These are phyloP conservation scores for Drosophila cardini DNA, from an alignment of 1,140 invertebrate genomes.

Conservation along the genomic window DNA sequence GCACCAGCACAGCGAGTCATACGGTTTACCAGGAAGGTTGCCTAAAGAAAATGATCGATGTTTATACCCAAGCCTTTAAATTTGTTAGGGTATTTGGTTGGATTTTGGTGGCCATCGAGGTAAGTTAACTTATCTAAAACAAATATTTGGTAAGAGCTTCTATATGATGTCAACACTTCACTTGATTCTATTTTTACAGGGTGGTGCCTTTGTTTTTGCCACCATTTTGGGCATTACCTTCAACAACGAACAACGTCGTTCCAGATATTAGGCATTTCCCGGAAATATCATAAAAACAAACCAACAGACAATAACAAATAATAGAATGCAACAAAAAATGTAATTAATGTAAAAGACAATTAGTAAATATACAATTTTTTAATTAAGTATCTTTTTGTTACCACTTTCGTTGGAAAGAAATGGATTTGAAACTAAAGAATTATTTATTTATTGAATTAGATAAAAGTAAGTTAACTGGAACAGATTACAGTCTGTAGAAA, in stretches of 20 bases:
- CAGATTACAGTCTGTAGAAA: neutral
- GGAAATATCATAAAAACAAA: no score
- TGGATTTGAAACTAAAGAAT: no score
- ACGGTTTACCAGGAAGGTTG: conserved; percentile 55
- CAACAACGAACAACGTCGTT: conserved; percentile 64
- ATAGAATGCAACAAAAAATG: conserved; percentile 7
- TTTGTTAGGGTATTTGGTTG: conserved; percentile 57
- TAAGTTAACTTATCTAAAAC: conserved; percentile 20
- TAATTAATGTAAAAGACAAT: conserved; percentile 1
- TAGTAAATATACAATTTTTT: conserved; percentile 19
- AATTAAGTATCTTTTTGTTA: neutral
- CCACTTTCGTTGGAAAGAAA: no score
- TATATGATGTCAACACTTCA: conserved; percentile 8
- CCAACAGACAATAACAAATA: neutral
- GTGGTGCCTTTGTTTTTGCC: conserved; percentile 51
- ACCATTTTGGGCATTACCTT: conserved; percentile 64
- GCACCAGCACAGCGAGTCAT: neutral
- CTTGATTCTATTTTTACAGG: conserved; percentile 43
- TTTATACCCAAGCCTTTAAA: conserved; percentile 30
- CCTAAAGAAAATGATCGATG: conserved; percentile 43
- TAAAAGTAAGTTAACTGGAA: no score
- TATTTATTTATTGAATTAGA: no score
- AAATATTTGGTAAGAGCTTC: conserved; percentile 5
- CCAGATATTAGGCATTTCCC: conserved; percentile 42
- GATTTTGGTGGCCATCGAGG: conserved; percentile 65